Percentiles rank a stretch among this genome's conserved stretches.
phyloP scores from a whole-genome alignment of 2,888 invertebrate species.

The Gibbula magus region DNA sequence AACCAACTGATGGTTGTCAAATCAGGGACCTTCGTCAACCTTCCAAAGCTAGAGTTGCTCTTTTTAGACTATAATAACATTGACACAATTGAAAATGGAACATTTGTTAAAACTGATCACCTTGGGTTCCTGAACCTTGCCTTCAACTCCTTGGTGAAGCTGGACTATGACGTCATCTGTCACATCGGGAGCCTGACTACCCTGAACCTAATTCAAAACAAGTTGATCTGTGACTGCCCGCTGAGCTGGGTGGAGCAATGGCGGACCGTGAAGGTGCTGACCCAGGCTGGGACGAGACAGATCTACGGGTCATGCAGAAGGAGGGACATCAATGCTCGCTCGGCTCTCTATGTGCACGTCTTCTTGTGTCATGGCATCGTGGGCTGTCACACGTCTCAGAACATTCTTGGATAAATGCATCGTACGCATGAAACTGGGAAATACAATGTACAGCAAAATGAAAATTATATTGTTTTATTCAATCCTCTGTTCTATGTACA shows the following conservation, averaged over 20 bases:
- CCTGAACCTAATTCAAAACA: not conserved
- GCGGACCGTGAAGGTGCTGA: not conserved
- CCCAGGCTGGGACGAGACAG: not conserved
- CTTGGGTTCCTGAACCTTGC: not conserved
- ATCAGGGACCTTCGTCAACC: not conserved
- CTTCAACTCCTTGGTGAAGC: not conserved
- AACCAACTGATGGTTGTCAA: not conserved
- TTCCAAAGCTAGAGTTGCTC: not conserved
- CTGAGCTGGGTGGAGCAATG: not conserved
- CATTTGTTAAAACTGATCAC: not conserved
- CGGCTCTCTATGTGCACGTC: not conserved
- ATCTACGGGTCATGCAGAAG: not conserved
- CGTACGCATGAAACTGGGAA: too few relatives aligned
- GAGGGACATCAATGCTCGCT: not conserved
- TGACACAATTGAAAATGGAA: not conserved
- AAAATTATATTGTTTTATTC: too few relatives aligned
- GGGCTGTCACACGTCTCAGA: not conserved
- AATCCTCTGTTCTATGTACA: too few relatives aligned
- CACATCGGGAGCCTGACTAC: not conserved
- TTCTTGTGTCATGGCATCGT: not conserved
- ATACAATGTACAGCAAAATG: too few relatives aligned
- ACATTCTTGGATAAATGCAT: not conserved
- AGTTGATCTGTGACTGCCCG: not conserved
- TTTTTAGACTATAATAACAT: not conserved
- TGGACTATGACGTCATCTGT: not conserved